phyloP scores from a whole-genome alignment of 2,888 invertebrate genomes.

The Sepiola atlantica region DNA sequence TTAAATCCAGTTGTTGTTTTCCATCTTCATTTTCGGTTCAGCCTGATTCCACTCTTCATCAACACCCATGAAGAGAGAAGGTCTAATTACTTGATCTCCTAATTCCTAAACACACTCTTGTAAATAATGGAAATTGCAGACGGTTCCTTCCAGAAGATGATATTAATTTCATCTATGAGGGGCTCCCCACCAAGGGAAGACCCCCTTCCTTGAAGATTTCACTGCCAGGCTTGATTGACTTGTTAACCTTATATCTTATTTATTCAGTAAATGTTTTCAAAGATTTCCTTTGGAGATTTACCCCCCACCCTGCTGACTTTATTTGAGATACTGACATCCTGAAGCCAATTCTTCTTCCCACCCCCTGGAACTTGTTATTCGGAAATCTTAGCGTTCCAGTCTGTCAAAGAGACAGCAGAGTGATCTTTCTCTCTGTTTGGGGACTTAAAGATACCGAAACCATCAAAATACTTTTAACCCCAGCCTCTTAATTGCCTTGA shows the following conservation, averaged over 20 bases:
- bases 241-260: slow-evolving; percentile 20
- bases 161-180: background rate
- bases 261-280: slow-evolving; percentile 32
- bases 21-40: background rate
- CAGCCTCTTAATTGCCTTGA: too few relatives aligned
- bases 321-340: background rate
- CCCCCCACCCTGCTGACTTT: too few relatives aligned
- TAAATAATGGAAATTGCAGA: slow-evolving; percentile 1
- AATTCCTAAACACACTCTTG: background rate
- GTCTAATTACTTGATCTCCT: slow-evolving; percentile 2
- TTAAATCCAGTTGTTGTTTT: background rate
- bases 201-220: background rate
- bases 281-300: background rate
- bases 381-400: background rate
- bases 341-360: background rate
- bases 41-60: background rate
- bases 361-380: background rate
- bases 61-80: background rate
- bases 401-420: background rate
- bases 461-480: too few relatives aligned
- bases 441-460: background rate
- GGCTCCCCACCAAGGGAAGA: background rate
- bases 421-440: background rate
- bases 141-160: background rate
- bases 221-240: background rate